Base-by-base conservation (phyloP, 2,113 vertebrate genomes). In the Telmatochromis sp. region DNA sequence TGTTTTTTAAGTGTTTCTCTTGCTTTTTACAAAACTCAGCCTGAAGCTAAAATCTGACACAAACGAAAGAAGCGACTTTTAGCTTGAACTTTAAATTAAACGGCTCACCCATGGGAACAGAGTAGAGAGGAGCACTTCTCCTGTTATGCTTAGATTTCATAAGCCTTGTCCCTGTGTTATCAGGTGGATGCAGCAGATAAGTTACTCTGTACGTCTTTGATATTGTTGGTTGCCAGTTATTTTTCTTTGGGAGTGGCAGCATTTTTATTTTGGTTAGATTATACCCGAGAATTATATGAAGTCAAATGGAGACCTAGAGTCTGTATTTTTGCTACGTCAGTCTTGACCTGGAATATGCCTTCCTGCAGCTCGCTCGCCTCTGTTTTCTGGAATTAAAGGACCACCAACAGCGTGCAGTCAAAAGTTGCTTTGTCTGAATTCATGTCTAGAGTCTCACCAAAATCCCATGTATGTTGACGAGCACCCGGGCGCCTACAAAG, bases 361-460 rank as follows among this genome's bases (percentile, higher is more conserved):
- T 75, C 23, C 40, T 47, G 23, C 21, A 47, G 14, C 28, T 15
- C 26, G 2, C 17, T 26, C 14, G 2, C 45, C 37, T 83, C 26
- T 63, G 49, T 47, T 75, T 53, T 83, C 26, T 9, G 4, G 23
- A 5, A 83, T 81, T 89, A 55, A 73, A 12, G 15, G 26, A 47
- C 82, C 40, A 35, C 55, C 15, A 37, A 49, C 55, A 47, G 21
- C 4, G 6, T 19, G 23, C 68, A 47, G 42, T 75, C 14, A 81
- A 45, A 68, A 53, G n/a, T n/a, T 19, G 19, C 19, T 89, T 89
- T 85, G 79, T 75, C 10, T 78, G n/a, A 73, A 70, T 35, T 51
- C 11, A 84, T 81, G 19, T 80, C 42, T 88, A n/a, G 28, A 35
- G 70, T 83, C 51, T 60, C 37, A 17, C 54, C 80, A 10, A 53